Base-by-base conservation (phyloP, 2,797 vertebrate genomes). In the Melanotaenia pygmaea region DNA sequence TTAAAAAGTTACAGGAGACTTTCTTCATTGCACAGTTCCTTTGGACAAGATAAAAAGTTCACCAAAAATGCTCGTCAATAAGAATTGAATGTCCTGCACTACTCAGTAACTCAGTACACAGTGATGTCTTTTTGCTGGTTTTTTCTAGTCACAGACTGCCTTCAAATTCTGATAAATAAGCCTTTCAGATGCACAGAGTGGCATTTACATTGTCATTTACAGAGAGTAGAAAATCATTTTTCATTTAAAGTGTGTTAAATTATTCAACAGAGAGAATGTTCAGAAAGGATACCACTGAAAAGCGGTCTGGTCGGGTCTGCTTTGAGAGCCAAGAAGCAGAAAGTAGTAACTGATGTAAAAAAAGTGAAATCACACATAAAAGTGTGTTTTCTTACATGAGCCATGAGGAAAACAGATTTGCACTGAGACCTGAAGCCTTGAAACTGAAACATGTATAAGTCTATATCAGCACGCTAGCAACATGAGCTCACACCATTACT, bases 141-240 rank as follows among this genome's bases (percentile, higher is more conserved):
- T 71, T 71, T 70, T 79, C 68, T 24, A 54, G 51, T 26, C 22
- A 22, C 47, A 62, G 5, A 45, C 82, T 28, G 53, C 64, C 73
- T 66, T 75, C 67, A 73, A 24, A 79, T 68, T 72, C 71, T 65
- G 74, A 63, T 90, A 84, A 85, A 86, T 74, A 79, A 68, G 53
- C 74, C 64, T 70, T 69, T 79, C 62, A 83, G 74, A 83, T 77
- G 73, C 72, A 88, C 62, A 63, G 57, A 76, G 75, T 64, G 91
- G 89, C 89, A 93, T 94, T 93, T 89, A 91, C 84, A 87, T 84
- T 88, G 83, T 87, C 84, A 92, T 89, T 92, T 91, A 86, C 74
- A 63, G 72, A 89, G 83, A 85, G 66, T 54, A 70, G 73, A 83
- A 84, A 88, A 88, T 82, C 81, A 90, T 93, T 90, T 92, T 91